Evolutionary conservation across 1,140 invertebrate genomes (phyloP), one percentile per base, ranked within the genome.

Genomic region (Bombyx mandarina): DNA sequence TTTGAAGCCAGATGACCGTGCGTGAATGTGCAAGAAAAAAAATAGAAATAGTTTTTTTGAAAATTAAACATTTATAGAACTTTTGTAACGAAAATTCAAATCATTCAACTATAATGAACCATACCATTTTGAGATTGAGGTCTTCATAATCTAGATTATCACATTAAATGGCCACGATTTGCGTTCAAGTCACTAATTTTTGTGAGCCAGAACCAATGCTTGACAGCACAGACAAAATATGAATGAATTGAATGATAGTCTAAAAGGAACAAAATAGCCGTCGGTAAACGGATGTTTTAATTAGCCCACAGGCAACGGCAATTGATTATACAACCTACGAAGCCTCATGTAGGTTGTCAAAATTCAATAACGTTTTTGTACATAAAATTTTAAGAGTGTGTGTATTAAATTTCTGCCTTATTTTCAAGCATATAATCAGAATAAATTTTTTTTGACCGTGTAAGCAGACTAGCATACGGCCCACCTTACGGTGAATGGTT

Each of bases 171-270:
- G 26, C 26, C 4, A 5, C 26, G 26, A 35, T 35, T 35, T 5
- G 26, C 2, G 26, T 1, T 35, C 26, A 1, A 35, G 26, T 35
- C 26, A 35, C 1, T 35, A 8, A 43, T 54, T 56, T n/a, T 10
- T 52, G 35, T n/a, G 47, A 52, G 66, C 77, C 71, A n/a, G 12
- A 49, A 66, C 75, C 72, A 43, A 50, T 52, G 63, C 60, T 66
- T 69, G 77, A 75, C 78, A 71, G 71, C 56, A 69, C 74, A 79
- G 82, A 85, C 82, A 83, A 86, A 82, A 86, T 86, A 81, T 82
- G 80, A 82, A 81, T 35, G 26, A 35, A 35, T 35, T 35, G 26
- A 35, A 35, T 79, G 71, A 86, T 79, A 67, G 75, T 71, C 73
- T 78, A 75, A 78, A 76, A 66, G 68, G 58, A 54, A 59, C 65